Percentiles rank a stretch among this genome's conserved stretches.
Conservation (phyloP, 1,140 invertebrate genomes). For the Streblospio benedicti region DNA sequence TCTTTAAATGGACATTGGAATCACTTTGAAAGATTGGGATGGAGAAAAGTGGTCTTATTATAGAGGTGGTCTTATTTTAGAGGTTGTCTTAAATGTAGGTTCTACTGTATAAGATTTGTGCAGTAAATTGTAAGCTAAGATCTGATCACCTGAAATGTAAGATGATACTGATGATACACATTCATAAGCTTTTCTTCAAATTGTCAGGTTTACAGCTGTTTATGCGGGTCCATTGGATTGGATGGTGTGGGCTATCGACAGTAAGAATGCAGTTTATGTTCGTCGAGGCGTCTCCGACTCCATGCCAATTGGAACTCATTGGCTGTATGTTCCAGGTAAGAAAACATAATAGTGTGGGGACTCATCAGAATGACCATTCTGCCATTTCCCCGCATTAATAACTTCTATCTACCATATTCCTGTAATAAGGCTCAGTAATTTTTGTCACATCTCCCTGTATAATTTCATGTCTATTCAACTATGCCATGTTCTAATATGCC, state of each 20-base stretch:
- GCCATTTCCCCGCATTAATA: neutral
- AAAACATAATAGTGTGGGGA: neutral
- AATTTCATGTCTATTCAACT: neutral
- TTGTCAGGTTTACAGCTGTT: conserved; percentile 49
- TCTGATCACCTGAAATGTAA: too few species aligned
- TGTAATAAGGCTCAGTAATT: neutral
- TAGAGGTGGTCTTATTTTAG: too few species aligned
- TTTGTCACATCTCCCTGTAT: neutral
- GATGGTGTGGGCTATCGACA: conserved; percentile 54
- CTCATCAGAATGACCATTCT: neutral
- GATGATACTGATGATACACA: too few species aligned
- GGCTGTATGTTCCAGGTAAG: conserved; percentile 49
- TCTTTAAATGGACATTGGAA: too few species aligned
- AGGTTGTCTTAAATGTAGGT: too few species aligned
- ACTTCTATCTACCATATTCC: neutral
- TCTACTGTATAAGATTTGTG: too few species aligned
- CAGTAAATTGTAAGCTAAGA: too few species aligned
- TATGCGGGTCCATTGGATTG: conserved; percentile 48
- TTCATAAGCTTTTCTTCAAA: conserved; percentile 18
- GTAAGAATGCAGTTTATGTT: conserved; percentile 49
- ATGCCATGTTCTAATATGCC: neutral
- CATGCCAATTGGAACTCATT: conserved; percentile 51
- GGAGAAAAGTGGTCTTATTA: too few species aligned
- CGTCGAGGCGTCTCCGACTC: conserved; percentile 51
- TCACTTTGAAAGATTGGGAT: too few species aligned